Conservation (phyloP, 2,113 vertebrate species). For the Chionodraco myersi region DNA sequence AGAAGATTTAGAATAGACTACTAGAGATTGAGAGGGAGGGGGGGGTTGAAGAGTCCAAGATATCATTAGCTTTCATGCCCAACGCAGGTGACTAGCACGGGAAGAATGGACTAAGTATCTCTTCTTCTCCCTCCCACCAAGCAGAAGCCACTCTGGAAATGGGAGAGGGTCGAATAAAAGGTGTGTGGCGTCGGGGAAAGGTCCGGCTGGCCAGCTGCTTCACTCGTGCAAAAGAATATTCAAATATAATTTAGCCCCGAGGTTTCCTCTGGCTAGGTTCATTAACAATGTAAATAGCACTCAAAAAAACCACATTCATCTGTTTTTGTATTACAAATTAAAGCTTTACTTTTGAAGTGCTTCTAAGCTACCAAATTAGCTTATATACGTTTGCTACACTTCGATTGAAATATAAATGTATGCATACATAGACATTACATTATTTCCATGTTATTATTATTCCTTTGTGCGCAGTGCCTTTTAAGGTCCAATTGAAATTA, state of each 20-base stretch:
- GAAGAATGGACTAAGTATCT: slow-evolving; percentile 66
- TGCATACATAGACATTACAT: not conserved
- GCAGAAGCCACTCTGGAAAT: slow-evolving; percentile 51
- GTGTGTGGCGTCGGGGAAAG: slow-evolving; percentile 39
- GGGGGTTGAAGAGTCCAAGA: slow-evolving; percentile 45
- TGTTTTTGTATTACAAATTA: not conserved
- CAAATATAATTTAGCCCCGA: slow-evolving; percentile 31
- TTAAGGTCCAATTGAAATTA: slow-evolving; percentile 38
- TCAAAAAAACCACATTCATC: slow-evolving; percentile 7
- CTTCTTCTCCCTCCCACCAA: slow-evolving; percentile 47
- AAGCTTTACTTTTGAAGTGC: not conserved
- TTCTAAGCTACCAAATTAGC: not conserved
- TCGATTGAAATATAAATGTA: not conserved
- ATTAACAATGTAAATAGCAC: slow-evolving; percentile 8
- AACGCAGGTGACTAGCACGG: slow-evolving; percentile 70
- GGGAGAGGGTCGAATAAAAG: slow-evolving; percentile 56
- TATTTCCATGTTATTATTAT: not conserved
- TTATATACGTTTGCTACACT: not conserved
- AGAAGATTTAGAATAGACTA: slow-evolving; percentile 26
- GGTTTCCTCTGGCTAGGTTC: slow-evolving; percentile 10
- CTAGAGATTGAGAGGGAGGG: slow-evolving; percentile 4
- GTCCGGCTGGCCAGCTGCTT: slow-evolving; percentile 67
- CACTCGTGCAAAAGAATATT: slow-evolving; percentile 41
- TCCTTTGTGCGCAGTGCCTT: not conserved
- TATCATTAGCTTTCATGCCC: slow-evolving; percentile 72